Base-by-base conservation (phyloP, 2,888 invertebrate species). In the Tethea ocularis region DNA sequence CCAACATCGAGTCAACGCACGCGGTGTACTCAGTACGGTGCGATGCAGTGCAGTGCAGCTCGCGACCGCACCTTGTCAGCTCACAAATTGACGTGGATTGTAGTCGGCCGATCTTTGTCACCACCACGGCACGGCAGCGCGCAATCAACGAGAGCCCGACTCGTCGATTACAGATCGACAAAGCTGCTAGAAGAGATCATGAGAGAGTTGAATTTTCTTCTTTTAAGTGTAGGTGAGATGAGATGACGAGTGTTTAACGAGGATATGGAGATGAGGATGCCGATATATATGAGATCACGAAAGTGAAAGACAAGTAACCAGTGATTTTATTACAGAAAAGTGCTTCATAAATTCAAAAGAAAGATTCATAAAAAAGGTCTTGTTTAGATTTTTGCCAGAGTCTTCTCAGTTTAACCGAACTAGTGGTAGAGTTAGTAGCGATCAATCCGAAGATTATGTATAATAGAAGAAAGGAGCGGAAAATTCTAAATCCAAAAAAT, bases 41-140 rank as follows among this genome's bases (percentile, higher is more conserved):
- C 26, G 55, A 26, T 23, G 54, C 64, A 59, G 62, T 60, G 65
- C 69, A 66, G 66, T 71, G 69, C 71, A 66, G 71, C 64, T 78
- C 87, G 87, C 87, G 86, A 80, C 81, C 86, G 88, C 88, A 88
- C 89, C 89, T 88, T 85, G 87, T 87, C 87, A 87, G 87, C 87
- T 78, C 82, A 77, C 88, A 88, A 88, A 88, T 89, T 90, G 89
- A 91, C 89, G 85, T 84, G 89, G 80, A 89, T 90, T 89, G 89
- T 89, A 86, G 83, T 83, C 83, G 79, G 83, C 72, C 73, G 84
- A 89, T 89, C 88, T 88, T 88, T 88, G 89, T 87, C 83, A 85
- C 78, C 77, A 56, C 61, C 57, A 60, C 65, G n/a, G 38, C 60
- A 53, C 64, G 56, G 68, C 38, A 17, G 23, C 60, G 61, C 57